Conservation (phyloP, 2,888 invertebrate species). For the Tenodera sinensis region DNA sequence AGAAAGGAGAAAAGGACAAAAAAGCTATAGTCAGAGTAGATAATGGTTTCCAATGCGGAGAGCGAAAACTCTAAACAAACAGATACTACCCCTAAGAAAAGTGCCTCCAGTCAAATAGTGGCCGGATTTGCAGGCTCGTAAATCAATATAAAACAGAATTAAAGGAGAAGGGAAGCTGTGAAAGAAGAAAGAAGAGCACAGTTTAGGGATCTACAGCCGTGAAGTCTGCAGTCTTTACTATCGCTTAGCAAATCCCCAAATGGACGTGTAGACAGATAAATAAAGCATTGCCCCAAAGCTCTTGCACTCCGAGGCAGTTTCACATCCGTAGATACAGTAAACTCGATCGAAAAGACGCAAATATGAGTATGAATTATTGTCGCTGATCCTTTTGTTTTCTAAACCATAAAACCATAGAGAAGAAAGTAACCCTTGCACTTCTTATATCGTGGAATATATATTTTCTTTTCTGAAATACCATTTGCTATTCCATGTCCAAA, state of each 20-base stretch:
- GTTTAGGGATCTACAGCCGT: neutral
- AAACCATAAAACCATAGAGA: too few species aligned
- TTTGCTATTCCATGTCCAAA: too few species aligned
- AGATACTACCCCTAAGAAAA: neutral
- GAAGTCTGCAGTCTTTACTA: neutral
- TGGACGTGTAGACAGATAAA: neutral
- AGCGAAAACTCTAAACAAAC: neutral
- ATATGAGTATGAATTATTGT: neutral
- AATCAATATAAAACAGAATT: neutral
- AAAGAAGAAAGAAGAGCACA: neutral
- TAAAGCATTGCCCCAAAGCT: neutral
- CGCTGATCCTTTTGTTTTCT: too few species aligned
- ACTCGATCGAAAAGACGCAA: neutral
- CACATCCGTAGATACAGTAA: neutral
- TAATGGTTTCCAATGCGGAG: neutral
- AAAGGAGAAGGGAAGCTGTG: neutral
- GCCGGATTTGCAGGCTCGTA: neutral
- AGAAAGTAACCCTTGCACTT: too few species aligned
- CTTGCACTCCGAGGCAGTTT: neutral
- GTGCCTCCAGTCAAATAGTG: neutral
- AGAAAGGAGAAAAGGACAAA: neutral
- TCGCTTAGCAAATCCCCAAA: neutral
- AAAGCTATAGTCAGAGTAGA: neutral
- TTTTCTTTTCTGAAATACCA: too few species aligned
- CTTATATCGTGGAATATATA: too few species aligned